Evolutionary conservation across 2,888 invertebrate species (phyloP).

Genomic region (Macrophya alboannulata): DNA sequence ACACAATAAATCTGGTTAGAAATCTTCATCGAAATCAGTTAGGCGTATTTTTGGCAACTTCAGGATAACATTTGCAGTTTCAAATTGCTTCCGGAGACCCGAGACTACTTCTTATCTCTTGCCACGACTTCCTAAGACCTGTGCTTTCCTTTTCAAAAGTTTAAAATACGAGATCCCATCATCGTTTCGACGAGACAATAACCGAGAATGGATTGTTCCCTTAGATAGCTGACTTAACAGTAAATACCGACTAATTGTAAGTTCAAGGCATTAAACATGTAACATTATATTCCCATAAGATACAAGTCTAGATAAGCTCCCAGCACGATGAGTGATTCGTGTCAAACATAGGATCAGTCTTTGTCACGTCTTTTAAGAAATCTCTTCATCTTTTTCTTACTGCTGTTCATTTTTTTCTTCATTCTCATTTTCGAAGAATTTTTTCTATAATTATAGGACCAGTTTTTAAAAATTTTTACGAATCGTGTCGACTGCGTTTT

Average conservation of each 20-base stretch:
- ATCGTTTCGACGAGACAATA: neutral
- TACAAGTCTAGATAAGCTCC: constrained; percentile 29
- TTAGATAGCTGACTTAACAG: constrained; percentile 20
- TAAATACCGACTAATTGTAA: constrained; percentile 11
- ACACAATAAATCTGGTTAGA: neutral
- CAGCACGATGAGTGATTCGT: constrained; percentile 55
- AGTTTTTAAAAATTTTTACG: too few relatives aligned
- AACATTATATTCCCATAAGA: constrained; percentile 55
- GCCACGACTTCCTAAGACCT: neutral
- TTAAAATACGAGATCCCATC: neutral
- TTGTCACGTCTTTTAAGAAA: neutral
- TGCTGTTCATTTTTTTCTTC: neutral
- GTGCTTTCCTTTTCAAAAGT: neutral
- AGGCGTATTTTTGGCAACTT: neutral
- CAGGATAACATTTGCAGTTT: neutral
- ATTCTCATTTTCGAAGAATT: neutral
- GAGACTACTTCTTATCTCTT: neutral
- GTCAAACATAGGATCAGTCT: constrained; percentile 44
- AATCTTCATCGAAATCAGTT: neutral
- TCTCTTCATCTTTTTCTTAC: too few relatives aligned
- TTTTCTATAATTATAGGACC: too few relatives aligned
- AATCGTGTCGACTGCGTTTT: neutral
- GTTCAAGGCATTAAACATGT: constrained; percentile 45
- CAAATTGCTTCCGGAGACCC: neutral
- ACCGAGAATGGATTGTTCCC: constrained; percentile 9